phyloP scores from a whole-genome alignment of 2,113 vertebrate species.

The Philantomba maxwellii region DNA sequence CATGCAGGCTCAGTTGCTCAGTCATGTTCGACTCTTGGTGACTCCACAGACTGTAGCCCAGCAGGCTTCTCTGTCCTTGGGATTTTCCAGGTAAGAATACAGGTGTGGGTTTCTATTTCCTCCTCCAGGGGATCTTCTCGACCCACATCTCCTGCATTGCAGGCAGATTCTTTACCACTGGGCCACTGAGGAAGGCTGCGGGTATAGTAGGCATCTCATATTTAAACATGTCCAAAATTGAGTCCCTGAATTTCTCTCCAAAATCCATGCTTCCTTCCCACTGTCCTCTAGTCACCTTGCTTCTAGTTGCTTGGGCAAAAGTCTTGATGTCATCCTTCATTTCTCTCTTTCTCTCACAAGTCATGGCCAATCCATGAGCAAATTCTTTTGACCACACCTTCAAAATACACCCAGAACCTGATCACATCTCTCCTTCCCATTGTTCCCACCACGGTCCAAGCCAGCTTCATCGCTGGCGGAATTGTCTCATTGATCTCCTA shows the following conservation, averaged over 20 bases:
- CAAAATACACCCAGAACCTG: background rate
- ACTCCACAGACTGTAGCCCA: background rate
- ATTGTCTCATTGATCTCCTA: fast-evolving
- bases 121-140: background rate
- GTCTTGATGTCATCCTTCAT: background rate
- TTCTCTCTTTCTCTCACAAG: background rate
- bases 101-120: background rate
- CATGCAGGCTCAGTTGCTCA: background rate
- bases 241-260: background rate
- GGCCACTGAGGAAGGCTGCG: background rate
- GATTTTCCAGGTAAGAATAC: background rate
- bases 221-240: background rate
- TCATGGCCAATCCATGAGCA: background rate
- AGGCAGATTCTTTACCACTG: background rate
- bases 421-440: background rate
- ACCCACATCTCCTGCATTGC: background rate
- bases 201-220: background rate
- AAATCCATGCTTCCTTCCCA: background rate
- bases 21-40: background rate
- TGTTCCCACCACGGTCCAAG: background rate
- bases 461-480: background rate
- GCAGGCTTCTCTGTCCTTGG: background rate
- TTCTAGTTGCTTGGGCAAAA: background rate
- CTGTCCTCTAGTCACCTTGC: background rate
- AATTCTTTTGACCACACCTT: background rate